phyloP scores from a whole-genome alignment of 2,888 invertebrate genomes.

The Leptothorax acervorum region DNA sequence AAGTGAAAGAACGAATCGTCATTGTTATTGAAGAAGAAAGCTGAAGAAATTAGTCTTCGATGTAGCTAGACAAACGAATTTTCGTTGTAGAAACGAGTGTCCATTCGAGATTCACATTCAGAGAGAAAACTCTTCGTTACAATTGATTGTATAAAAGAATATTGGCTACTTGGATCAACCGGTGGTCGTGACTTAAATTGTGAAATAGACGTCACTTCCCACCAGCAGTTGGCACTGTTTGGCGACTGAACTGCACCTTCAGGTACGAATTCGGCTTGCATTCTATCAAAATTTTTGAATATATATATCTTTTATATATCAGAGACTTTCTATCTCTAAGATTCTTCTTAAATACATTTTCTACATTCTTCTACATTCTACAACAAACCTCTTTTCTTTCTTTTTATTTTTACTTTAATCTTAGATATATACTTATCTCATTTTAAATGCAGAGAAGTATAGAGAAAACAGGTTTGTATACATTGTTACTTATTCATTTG shows the following conservation, averaged over 20 bases:
- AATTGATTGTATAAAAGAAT: neutral
- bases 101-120: neutral
- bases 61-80: neutral
- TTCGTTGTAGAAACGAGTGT: conserved; percentile 15
- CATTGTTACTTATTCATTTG: neutral
- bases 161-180: neutral
- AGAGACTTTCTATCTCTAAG: neutral
- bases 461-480: neutral
- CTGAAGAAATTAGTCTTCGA: neutral
- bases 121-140: neutral
- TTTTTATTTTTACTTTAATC: neutral
- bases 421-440: neutral
- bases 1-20: neutral
- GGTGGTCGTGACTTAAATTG: conserved; percentile 26
- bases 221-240: neutral
- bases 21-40: neutral
- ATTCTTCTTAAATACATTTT: neutral
- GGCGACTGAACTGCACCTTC: conserved; percentile 7
- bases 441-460: neutral
- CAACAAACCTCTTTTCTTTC: neutral
- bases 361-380: neutral
- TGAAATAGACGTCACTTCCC: neutral
- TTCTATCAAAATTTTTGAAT: neutral
- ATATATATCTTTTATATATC: neutral
- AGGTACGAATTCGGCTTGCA: conserved; percentile 21